Percentiles rank a stretch among this genome's conserved stretches.
These are phyloP conservation scores for Agriopis marginaria DNA, from an alignment of 2,888 invertebrate species.

Conservation along the genomic window DNA sequence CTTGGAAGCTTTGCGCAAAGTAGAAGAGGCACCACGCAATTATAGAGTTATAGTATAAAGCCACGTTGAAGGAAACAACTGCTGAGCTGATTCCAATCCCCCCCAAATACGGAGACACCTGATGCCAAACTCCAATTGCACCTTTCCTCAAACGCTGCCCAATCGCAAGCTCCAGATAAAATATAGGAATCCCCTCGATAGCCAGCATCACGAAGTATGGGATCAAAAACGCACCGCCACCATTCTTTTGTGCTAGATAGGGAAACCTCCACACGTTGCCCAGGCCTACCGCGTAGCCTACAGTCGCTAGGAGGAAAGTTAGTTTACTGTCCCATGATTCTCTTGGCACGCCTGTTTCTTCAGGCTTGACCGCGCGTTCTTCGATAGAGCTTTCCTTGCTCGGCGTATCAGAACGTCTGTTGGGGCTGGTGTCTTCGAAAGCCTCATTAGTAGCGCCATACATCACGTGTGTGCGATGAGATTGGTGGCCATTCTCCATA, in stretches of 20 bases:
- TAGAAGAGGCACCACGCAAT: constrained; percentile 99
- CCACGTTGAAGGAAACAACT: constrained; percentile 98
- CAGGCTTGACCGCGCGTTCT: constrained; percentile 88
- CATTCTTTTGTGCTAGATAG: constrained; percentile 97
- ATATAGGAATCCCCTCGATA: constrained; percentile 97
- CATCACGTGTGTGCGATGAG: constrained; percentile 83
- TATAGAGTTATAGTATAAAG: constrained; percentile 98
- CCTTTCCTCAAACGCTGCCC: constrained; percentile 97
- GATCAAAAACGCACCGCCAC: constrained; percentile 98
- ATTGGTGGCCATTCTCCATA: constrained; percentile 88
- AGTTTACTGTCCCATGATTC: constrained; percentile 98
- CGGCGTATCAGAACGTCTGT: constrained; percentile 74
- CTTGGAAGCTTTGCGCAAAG: constrained; percentile 96
- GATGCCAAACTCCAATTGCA: constrained; percentile 98
- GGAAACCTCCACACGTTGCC: constrained; percentile 99
- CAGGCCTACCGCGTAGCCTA: constrained; percentile 97
- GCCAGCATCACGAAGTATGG: constrained; percentile 98
- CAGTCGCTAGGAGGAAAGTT: constrained; percentile 96
- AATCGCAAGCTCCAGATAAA: constrained; percentile 97
- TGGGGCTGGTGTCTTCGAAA: constrained; percentile 87
- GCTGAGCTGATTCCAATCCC: constrained; percentile 98
- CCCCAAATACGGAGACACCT: constrained; percentile 94
- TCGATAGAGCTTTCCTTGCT: constrained; percentile 89
- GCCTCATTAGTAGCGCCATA: constrained; percentile 96
- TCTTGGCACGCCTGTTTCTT: constrained; percentile 91